A percentile compares a stretch with the other conserved stretches of the same genome.
Evolutionary conservation across 2,888 invertebrate genomes (phyloP).

Genomic region (Caenorhabditis sp.): DNA sequence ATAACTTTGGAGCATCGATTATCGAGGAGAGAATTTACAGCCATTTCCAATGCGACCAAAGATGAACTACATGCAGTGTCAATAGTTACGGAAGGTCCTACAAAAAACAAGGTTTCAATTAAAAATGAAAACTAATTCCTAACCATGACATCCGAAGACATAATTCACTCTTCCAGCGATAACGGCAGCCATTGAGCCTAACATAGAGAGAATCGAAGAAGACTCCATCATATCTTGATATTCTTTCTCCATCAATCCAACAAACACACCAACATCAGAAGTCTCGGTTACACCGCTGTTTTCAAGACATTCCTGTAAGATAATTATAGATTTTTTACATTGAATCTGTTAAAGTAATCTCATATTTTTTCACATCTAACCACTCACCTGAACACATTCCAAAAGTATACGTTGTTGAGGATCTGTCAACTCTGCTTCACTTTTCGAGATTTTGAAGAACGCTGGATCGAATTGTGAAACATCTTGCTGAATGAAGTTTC

Average conservation of each 20-base stretch:
- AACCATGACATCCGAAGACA: conserved; percentile 54
- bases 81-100: conserved; percentile 84
- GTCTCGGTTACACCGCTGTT: conserved; percentile 47
- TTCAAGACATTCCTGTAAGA: conserved; percentile 62
- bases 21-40: conserved; percentile 78
- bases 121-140: not conserved
- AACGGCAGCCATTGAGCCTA: conserved; percentile 57
- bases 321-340: not conserved
- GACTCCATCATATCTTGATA: conserved; percentile 59
- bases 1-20: conserved; percentile 92
- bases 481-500: conserved; percentile 57
- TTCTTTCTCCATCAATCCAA: conserved; percentile 68
- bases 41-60: conserved; percentile 85
- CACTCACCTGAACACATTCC: conserved; percentile 50
- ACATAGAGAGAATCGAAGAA: conserved; percentile 51
- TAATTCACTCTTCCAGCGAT: conserved; percentile 63
- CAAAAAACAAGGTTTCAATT: not conserved
- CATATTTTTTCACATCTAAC: not conserved
- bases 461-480: conserved; percentile 57
- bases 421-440: conserved; percentile 66
- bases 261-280: conserved; percentile 56
- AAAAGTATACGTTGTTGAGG: conserved; percentile 67
- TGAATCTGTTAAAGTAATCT: not conserved
- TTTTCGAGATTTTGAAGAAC: conserved; percentile 64
- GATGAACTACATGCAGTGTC: conserved; percentile 98